Base-by-base conservation (phyloP, 2,888 invertebrate species). In the Antheraea yamamai region DNA sequence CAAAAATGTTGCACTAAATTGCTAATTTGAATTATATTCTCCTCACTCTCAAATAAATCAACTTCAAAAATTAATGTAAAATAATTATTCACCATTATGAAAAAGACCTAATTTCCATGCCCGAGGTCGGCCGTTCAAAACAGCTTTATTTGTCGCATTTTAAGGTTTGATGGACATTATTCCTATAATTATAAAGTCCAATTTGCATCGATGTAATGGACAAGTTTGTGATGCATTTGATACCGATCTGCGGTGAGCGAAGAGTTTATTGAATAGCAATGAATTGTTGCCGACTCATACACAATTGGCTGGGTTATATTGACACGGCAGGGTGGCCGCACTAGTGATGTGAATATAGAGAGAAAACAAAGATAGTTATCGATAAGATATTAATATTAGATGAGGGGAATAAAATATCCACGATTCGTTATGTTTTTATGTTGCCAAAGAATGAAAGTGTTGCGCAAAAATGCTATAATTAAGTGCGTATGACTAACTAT, bases 241-340 rank as follows among this genome's bases (percentile, higher is more conserved):
- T 91, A 92, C 85, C 84, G 87, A 92, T 93, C 92, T 88, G 85
- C 85, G 87, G 87, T 87, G 86, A 90, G 87, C 85, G 85, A 84
- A 86, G 87, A 86, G 86, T 85, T 92, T 92, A 93, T 92, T 92
- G 92, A 92, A 92, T 92, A 92, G 90, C 88, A 85, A 87, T 87
- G 88, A 90, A 92, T 89, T 88, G 89, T 88, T 88, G 89, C 86
- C 87, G 88, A 91, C 87, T 91, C 91, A 90, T 89, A 89, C 87
- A 92, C 92, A 93, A 92, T 92, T 92, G 91, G 89, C 87, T 85
- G 87, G 87, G 85, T 89, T 88, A 89, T 91, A 92, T 89, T 88
- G 90, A 90, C 92, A 85, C 93, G 89, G 88, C 92, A 90, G 93
- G 93, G 92, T 87, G 87, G 89, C 92, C 84, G 72, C 74, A 77